A percentile compares a stretch with the other conserved stretches of the same genome.
Evolutionary conservation across 2,113 vertebrate genomes (phyloP).

Genomic region (Colossoma macropomum): DNA sequence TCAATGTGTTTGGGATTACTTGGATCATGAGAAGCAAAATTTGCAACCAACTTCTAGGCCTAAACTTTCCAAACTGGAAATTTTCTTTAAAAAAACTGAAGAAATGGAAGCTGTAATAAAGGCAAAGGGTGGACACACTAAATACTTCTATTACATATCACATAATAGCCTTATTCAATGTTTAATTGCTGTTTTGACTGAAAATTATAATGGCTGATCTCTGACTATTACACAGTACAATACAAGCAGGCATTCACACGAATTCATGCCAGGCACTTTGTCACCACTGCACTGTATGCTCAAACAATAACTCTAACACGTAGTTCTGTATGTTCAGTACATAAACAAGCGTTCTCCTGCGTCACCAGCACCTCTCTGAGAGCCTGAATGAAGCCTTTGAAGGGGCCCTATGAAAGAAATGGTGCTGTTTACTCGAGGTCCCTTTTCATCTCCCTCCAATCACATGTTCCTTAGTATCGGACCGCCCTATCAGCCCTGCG

Average conservation of each 20-base stretch:
- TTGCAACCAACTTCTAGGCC: too few species aligned
- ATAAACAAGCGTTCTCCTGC: not conserved
- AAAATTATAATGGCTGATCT: too few species aligned
- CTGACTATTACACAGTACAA: too few species aligned
- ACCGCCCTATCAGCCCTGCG: not conserved
- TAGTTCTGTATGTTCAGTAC: not conserved
- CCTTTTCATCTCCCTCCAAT: conserved; percentile 4
- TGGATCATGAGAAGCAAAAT: too few species aligned
- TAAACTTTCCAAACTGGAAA: too few species aligned
- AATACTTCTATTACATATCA: too few species aligned
- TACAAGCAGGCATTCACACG: not conserved
- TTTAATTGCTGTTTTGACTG: too few species aligned
- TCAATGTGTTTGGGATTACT: too few species aligned
- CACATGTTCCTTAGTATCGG: not conserved
- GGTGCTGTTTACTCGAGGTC: not conserved
- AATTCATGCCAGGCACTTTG: not conserved
- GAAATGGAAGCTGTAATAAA: too few species aligned
- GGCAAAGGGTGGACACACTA: too few species aligned
- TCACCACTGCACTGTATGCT: not conserved
- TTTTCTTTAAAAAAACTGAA: too few species aligned
- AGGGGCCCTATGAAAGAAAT: not conserved
- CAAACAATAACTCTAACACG: not conserved
- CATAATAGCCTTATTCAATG: too few species aligned
- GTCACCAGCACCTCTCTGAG: not conserved
- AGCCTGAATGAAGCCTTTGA: not conserved